Evolutionary conservation across 2,113 vertebrate species (phyloP).

Genomic region (Triplophysa tibetana): DNA sequence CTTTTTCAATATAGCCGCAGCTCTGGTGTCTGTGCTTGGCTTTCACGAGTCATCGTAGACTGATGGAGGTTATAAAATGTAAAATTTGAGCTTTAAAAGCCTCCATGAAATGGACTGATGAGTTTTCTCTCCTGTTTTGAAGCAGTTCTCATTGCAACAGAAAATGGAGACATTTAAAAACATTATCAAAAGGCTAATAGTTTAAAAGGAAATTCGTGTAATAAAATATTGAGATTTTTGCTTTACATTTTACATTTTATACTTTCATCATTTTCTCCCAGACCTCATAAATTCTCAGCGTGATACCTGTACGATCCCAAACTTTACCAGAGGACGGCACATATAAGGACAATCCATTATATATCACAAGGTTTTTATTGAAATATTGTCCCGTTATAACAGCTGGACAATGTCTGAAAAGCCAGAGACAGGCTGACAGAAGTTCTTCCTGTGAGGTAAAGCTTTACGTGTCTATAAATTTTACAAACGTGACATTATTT

Average conservation of each 20-base stretch:
- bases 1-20: not conserved
- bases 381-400: constrained; percentile 12
- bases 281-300: no score
- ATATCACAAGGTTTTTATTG: constrained; percentile 37
- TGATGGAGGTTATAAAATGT: constrained; percentile 24
- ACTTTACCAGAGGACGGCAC: constrained; percentile 16
- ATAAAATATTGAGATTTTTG: no score
- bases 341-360: constrained; percentile 36
- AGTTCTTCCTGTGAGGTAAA: constrained; percentile 19
- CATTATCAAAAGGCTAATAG: no score
- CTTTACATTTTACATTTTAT: no score
- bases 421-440: constrained; percentile 16
- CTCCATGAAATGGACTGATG: not conserved
- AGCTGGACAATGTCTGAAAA: constrained; percentile 15
- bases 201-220: no score
- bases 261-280: no score
- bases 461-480: constrained; percentile 20
- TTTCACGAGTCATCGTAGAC: not conserved
- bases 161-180: no score
- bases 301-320: constrained; percentile 32
- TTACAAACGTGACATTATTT: constrained; percentile 17
- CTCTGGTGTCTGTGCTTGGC: constrained; percentile 10
- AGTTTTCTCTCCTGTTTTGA: not conserved
- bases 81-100: not conserved
- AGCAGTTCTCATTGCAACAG: not conserved